These are phyloP conservation scores for Menura novaehollandiae DNA, from an alignment of 2,113 vertebrate genomes.

Conservation along the genomic window DNA sequence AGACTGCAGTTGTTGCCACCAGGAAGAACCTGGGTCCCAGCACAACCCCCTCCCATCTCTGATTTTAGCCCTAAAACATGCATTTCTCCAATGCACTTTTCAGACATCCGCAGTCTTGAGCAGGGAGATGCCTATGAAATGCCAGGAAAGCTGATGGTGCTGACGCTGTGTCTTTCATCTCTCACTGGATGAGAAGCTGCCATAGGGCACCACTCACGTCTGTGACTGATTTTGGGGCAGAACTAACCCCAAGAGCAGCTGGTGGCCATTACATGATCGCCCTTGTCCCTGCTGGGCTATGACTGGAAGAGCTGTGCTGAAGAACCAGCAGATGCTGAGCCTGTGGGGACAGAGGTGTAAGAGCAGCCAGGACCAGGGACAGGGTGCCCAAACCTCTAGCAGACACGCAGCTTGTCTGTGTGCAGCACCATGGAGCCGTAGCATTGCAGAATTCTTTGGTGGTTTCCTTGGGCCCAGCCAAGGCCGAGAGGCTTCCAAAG, in stretches of 20 bases:
- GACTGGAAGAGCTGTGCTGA: neutral
- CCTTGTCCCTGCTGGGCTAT: neutral
- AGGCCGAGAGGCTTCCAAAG: rapidly evolving
- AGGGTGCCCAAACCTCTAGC: neutral
- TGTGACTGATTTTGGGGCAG: rapidly evolving
- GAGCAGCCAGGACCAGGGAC: neutral
- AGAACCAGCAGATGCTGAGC: neutral
- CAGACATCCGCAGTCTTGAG: rapidly evolving
- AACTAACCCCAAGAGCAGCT: neutral
- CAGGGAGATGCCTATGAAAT: neutral
- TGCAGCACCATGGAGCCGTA: rapidly evolving
- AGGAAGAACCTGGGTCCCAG: neutral
- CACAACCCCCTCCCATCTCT: neutral
- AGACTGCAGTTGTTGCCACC: neutral
- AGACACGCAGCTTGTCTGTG: neutral
- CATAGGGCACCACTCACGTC: rapidly evolving
- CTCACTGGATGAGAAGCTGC: neutral
- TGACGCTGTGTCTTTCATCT: rapidly evolving
- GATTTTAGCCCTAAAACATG: neutral
- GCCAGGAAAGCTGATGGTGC: rapidly evolving
- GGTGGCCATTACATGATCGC: neutral
- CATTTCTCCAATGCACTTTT: neutral
- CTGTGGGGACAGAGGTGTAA: rapidly evolving
- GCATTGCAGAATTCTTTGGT: neutral
- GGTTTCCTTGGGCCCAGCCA: neutral